Percentiles rank a stretch among this genome's conserved stretches.
Conservation (phyloP, 2,113 vertebrate species). For the Anser cygnoides region DNA sequence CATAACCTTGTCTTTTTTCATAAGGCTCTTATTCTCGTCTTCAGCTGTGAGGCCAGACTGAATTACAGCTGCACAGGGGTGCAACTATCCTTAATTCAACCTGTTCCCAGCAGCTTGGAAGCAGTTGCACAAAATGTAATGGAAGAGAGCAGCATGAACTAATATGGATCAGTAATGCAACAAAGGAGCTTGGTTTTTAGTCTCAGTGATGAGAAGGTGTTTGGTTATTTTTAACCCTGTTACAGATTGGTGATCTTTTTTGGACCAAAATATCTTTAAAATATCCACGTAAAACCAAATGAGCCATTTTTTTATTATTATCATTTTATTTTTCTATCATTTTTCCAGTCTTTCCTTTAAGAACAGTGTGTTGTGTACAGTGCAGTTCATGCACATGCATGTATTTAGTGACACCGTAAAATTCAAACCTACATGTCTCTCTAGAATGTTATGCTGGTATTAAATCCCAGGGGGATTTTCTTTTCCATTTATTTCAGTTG, state of each 20-base stretch:
- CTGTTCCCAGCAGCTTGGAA: not conserved
- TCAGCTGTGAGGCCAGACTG: not conserved
- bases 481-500: not conserved
- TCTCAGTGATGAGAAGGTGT: not conserved
- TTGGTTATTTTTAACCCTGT: not conserved
- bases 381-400: not conserved
- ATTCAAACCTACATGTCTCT: not conserved
- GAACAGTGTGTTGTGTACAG: rapidly evolving
- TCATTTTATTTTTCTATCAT: not conserved
- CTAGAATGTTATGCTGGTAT: not conserved
- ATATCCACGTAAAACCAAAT: not conserved
- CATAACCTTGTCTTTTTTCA: not conserved
- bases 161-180: not conserved
- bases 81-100: not conserved
- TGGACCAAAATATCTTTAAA: not conserved
- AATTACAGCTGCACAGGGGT: not conserved
- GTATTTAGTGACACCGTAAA: rapidly evolving
- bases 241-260: not conserved
- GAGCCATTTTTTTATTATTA: not conserved
- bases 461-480: not conserved
- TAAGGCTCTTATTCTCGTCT: not conserved
- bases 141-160: not conserved
- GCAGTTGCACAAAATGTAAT: not conserved
- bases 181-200: not conserved
- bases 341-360: not conserved